phyloP scores from a whole-genome alignment of 2,888 invertebrate species.

The Drosophila longiperda region DNA sequence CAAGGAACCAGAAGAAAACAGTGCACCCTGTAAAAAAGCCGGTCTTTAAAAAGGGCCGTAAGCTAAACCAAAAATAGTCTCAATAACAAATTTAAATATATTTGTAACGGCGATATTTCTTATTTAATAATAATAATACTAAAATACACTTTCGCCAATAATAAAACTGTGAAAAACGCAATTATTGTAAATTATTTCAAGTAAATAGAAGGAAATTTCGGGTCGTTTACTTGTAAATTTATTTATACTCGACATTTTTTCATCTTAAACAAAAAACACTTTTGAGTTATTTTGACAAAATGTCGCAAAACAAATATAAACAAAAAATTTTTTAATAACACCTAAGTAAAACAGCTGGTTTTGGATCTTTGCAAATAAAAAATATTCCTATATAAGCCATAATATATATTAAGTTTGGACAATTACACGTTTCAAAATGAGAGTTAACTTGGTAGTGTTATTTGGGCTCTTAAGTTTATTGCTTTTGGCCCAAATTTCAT shows the following conservation, averaged over 20 bases:
- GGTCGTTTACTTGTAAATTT: too few relatives aligned
- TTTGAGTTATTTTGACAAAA: background rate
- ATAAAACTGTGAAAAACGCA: background rate
- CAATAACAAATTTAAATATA: background rate
- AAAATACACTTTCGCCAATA: background rate
- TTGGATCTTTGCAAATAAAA: background rate
- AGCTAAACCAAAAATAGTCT: too few relatives aligned
- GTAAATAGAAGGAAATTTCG: too few relatives aligned
- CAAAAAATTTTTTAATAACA: conserved; percentile 4
- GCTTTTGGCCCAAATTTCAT: background rate
- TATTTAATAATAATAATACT: background rate
- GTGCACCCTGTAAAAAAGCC: too few relatives aligned
- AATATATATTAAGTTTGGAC: background rate
- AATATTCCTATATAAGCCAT: background rate
- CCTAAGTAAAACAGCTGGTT: conserved; percentile 24
- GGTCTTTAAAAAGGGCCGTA: too few relatives aligned
- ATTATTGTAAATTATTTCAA: background rate
- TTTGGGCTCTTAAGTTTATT: background rate
- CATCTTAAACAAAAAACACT: background rate
- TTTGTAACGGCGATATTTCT: background rate
- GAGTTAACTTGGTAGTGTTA: background rate
- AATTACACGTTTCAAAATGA: background rate
- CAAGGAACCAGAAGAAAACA: background rate
- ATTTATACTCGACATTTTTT: too few relatives aligned
- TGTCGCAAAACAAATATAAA: background rate